Evolutionary conservation across 1,140 invertebrate species (phyloP), one percentile per base, ranked within the genome.

Genomic region (Cotesia vestalis): DNA sequence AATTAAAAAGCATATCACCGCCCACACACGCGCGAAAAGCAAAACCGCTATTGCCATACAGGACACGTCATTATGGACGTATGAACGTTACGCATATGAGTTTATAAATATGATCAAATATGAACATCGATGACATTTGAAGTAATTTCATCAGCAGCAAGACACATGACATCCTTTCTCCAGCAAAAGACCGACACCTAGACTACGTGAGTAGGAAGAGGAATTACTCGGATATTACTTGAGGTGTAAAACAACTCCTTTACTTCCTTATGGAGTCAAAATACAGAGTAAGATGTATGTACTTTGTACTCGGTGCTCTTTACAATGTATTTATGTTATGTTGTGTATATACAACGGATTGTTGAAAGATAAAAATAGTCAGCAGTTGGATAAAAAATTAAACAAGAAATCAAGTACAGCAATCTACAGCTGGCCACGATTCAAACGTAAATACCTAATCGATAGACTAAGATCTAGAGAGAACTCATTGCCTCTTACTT

Each of bases 91-190:
- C 27, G 27, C 9, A 40, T 46, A n/a, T 52, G n/a, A 20, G 53
- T 27, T 27, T 27, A 17, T 17, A 57, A 12, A 20, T 57, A 20
- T 20, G n/a, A 6, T 20, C 53, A 5, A 57, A 17, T 57, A 57
- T 46, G 27, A 61, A 27, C 35, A 64, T 64, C 62, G 6, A 64
- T 64, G 12, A 46, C 40, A 20, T 20, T 46, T 17, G 35, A 3
- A 64, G 17, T 51, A 20, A 38, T 64, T 64, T 51, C 38, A 64
- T 46, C 62, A 64, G 35, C n/a, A 51, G 35, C 36, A 51, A 27
- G 27, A 27, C 59, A 6, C 35, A 59, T 46, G 35, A 64, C 38
- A 64, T 46, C 62, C 62, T 64, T 64, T 64, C 62, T 64, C 40
- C 51, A 27, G 27, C 1, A 27, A 1, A 27, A 27, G 27, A 27